Base-by-base conservation (phyloP, 2,888 invertebrate species). In the Tineola bisselliella region DNA sequence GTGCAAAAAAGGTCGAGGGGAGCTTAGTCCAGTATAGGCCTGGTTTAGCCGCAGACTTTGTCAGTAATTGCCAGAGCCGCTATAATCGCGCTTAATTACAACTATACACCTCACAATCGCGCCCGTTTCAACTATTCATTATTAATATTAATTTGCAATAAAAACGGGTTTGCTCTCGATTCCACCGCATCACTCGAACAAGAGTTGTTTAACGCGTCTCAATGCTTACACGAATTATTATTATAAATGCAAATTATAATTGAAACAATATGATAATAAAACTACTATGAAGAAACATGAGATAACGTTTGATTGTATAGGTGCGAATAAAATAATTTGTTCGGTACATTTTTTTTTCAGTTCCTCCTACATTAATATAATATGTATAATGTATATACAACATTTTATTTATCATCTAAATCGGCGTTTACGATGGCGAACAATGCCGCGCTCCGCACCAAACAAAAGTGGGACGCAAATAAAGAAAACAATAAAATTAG, bases 401-500 rank as follows among this genome's bases (percentile, higher is more conserved):
- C 83, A 83, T 86, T 86, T 84, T 84, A 84, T 86, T 82, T 86
- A 86, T 83, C 81, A 84, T 84, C 84, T 82, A 84, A 86, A 86
- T 84, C 82, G 83, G 76, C 84, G 81, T 87, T 86, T 87, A 86
- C 84, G 86, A 84, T 73, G 73, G 72, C 73, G 79, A 84, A 87
- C 86, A 86, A 87, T 84, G 84, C 83, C 79, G 79, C 74, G 78
- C 78, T 73, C 77, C 75, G 83, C 77, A 81, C 84, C 82, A 77
- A 82, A 86, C 84, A 83, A 86, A 87, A 87, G 87, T 87, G 86
- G 86, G 79, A 82, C 87, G 86, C 86, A 81, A 87, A 87, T 84
- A 86, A 87, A 84, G 86, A 84, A 86, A 83, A 87, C 87, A 87
- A 87, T 87, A 86, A 86, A 87, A 87, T 86, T 86, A 84, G 86